Base-by-base conservation (phyloP, 1,140 invertebrate genomes). In the Cyclargus thomasi region DNA sequence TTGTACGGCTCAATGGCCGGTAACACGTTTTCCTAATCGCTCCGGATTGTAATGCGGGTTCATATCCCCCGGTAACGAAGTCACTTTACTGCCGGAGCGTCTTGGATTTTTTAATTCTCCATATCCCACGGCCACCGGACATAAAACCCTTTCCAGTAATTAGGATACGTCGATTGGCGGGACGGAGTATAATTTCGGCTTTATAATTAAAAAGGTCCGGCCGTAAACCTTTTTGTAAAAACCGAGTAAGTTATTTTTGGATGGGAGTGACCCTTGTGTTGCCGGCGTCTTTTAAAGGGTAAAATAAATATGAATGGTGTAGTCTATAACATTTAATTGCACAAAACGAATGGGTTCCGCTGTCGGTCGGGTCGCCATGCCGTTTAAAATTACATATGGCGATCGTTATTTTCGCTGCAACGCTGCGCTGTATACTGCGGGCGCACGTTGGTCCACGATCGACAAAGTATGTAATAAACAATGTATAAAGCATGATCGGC, bases 321-420 rank as follows among this genome's bases (percentile, higher is more conserved):
- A 59, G 55, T 59, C 55, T 59, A 59, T 59, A 59, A 59, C 55
- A 20, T 59, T 59, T 59, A 59, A 59, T 59, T 59, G 55, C 55
- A 20, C 20, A 10, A 18, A 59, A 20, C 7, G 18, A 59, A 59
- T 20, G 18, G 55, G 55, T 59, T 53, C 18, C 8, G 18, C 1
- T 59, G 55, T 11, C 53, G 53, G 53, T 3, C 10, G n/a, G 53
- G 14, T 17, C 47, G 7, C 55, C 22, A 7, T 53, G 22, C 53
- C 8, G 55, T 20, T 72, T 65, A 67, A 67, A 67, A 72, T 71
- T 68, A 74, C 69, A 69, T 71, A 69, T 69, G 72, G 65, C 14
- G 62, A 62, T 74, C 69, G 67, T 71, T 74, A 74, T 71, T 68
- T 71, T 67, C 55, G 64, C 68, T 65, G 68, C 71, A 72, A 63